Evolutionary conservation across 2,888 invertebrate genomes (phyloP).

Genomic region (Boloria euphrosyne): DNA sequence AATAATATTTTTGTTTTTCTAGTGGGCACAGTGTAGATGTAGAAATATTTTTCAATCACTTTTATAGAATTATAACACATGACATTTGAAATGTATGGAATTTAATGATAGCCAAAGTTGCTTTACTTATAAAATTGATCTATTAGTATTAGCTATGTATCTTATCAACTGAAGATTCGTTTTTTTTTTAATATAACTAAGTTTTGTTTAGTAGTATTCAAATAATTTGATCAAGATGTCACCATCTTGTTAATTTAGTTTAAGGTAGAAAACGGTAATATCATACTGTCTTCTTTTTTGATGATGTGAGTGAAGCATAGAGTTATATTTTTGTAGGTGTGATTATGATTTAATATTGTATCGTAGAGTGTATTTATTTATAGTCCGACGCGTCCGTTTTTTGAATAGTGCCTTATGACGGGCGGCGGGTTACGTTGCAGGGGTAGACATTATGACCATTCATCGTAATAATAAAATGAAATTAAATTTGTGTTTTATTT

Average conservation of each 20-base stretch:
- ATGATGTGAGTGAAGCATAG: constrained; percentile 27
- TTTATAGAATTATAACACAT: constrained; percentile 5
- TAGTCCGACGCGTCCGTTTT: constrained; percentile 65
- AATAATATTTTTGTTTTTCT: neutral
- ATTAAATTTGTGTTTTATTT: constrained; percentile 37
- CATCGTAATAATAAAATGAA: constrained; percentile 53
- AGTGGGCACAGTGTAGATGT: constrained; percentile 16
- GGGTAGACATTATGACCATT: constrained; percentile 64
- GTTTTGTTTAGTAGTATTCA: neutral
- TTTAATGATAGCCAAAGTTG: constrained; percentile 31
- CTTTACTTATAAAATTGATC: constrained; percentile 24
- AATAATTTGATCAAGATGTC: neutral
- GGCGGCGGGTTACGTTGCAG: constrained; percentile 73
- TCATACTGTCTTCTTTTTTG: constrained; percentile 27
- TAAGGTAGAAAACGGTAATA: neutral
- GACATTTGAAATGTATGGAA: constrained; percentile 14
- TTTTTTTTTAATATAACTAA: neutral
- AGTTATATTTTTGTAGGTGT: constrained; percentile 68
- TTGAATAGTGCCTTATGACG: constrained; percentile 76
- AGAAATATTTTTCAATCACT: constrained; percentile 10
- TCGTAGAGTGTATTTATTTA: constrained; percentile 45
- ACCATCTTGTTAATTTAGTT: neutral
- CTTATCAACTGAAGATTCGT: constrained; percentile 23
- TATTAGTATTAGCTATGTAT: constrained; percentile 20
- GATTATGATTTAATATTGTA: constrained; percentile 41